Base-by-base conservation (phyloP, 2,888 invertebrate species). In the Rhamnusium bicolor region DNA sequence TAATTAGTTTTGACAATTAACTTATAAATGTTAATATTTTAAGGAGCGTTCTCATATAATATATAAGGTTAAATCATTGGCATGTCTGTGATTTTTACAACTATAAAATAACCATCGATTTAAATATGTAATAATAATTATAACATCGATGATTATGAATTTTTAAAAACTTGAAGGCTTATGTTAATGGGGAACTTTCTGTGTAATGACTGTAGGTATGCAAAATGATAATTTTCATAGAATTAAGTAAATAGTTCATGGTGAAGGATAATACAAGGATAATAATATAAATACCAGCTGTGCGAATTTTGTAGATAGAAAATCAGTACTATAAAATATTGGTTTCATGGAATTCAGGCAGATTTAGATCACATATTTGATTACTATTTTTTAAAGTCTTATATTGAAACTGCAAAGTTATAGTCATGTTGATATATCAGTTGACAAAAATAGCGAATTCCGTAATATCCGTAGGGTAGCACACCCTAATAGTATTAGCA, bases 11-110 rank as follows among this genome's bases (percentile, higher is more conserved):
- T 18, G n/a, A 12, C 21, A 61, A 61, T 40, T 61, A 21, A 46
- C 46, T 60, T 21, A 60, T 40, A 40, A n/a, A 61, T 46, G 19
- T 40, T 60, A 60, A 60, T 60, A 6, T 18, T 7, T 46, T 14
- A 61, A 21, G 61, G 61, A 61, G 46, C 61, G 61, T 61, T 58
- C 40, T 46, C n/a, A 47, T 19, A 21, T 19, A 27, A 29, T 6
- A 32, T 10, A 8, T n/a, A 27, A 29, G 14, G 16, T 40, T 47
- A 61, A 19, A 46, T 18, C 18, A 32, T 60, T 46, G 46, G 19
- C 40, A 18, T 46, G 21, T 61, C n/a, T 47, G 19, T 2, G 19
- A 21, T 16, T 21, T 2, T 32, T 32, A n/a, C 18, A 58, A 32
- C 4, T 10, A 32, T 32, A 58, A 58, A 32, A 58, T 58, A 29